Percentiles rank a stretch among this genome's conserved stretches.
Evolutionary conservation across 2,888 invertebrate genomes (phyloP).

Genomic region (Tipula confusa): DNA sequence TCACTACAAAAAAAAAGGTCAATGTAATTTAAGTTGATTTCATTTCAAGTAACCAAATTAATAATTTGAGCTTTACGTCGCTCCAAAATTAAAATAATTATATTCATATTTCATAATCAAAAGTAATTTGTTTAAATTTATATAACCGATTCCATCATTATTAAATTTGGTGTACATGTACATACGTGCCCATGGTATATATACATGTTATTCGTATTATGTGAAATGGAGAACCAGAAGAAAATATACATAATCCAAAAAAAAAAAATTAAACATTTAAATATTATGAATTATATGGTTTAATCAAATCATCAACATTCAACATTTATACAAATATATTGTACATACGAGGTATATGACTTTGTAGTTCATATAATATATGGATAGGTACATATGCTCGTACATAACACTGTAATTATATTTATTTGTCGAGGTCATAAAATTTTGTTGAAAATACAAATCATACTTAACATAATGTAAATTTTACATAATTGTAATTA

Average conservation of each 20-base stretch:
- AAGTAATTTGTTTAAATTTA: constrained; percentile 3
- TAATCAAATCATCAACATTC: not conserved
- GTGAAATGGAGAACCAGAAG: not conserved
- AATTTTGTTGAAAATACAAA: too few species aligned
- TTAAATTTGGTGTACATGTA: not conserved
- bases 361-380: too few species aligned
- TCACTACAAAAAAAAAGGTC: not conserved
- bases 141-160: not conserved
- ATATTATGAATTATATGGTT: not conserved
- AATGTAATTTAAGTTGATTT: not conserved
- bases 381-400: too few species aligned
- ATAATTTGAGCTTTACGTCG: not conserved
- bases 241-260: not conserved
- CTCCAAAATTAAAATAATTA: not conserved
- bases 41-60: not conserved
- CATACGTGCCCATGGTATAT: not conserved
- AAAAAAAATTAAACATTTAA: not conserved
- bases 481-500: too few species aligned
- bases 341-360: not conserved
- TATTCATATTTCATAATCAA: not conserved
- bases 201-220: not conserved
- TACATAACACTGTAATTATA: not conserved
- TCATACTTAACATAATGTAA: too few species aligned
- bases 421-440: not conserved
- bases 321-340: not conserved